Conservation (phyloP, 23 tunicate genomes). For the Halocynthia aurantium region DNA sequence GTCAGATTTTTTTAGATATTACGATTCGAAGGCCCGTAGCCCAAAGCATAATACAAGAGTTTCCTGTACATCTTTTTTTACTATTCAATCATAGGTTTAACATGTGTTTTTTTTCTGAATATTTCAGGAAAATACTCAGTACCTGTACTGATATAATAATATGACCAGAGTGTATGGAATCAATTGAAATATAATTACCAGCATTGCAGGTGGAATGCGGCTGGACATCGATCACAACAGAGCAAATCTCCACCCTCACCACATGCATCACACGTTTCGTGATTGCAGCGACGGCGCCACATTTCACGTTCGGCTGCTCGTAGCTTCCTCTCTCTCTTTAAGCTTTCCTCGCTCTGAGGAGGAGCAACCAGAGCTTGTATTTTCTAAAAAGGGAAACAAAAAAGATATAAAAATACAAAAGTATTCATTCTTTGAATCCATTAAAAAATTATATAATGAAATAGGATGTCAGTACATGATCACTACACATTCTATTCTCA, state of each 20-base stretch:
- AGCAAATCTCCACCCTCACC: slow-evolving; percentile 96
- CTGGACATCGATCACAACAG: slow-evolving; percentile 97
- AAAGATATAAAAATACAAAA: background rate
- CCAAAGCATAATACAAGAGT: too few species aligned
- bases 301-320: slow-evolving; percentile 86
- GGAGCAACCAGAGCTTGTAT: slow-evolving; percentile 86
- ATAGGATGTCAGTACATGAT: background rate
- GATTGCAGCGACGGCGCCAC: slow-evolving; percentile 82
- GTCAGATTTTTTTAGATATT: too few species aligned
- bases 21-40: too few species aligned
- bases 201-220: slow-evolving; percentile 93
- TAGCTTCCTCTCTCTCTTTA: slow-evolving; percentile 36
- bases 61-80: too few species aligned
- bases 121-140: too few species aligned
- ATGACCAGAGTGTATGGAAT: background rate
- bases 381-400: slow-evolving; percentile 51
- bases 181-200: slow-evolving; percentile 35
- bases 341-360: slow-evolving; percentile 69
- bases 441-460: background rate
- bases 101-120: too few species aligned
- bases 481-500: background rate
- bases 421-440: background rate
- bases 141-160: background rate
- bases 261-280: slow-evolving; percentile 97
- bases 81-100: too few species aligned